Percentiles rank a stretch among this genome's conserved stretches.
Conservation (phyloP, 2,797 vertebrate species). For the Esox lucius region DNA sequence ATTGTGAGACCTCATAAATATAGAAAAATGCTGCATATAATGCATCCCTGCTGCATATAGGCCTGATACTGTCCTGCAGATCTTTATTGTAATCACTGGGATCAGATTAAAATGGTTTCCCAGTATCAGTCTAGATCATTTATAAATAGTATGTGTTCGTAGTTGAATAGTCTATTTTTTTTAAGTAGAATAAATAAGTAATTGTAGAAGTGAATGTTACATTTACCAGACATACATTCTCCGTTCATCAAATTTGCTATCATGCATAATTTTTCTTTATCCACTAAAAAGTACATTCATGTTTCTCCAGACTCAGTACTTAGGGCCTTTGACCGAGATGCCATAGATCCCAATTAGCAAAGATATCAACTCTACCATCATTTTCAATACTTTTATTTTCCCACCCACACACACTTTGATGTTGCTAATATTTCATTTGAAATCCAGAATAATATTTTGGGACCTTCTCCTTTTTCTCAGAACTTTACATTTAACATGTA, state of each 20-base stretch:
- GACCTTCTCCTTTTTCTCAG: constrained; percentile 35
- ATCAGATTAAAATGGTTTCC: not conserved
- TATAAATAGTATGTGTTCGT: not conserved
- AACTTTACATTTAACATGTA: not conserved
- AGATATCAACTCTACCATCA: constrained; percentile 66
- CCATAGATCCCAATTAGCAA: constrained; percentile 69
- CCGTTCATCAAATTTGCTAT: not conserved
- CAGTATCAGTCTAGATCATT: not conserved
- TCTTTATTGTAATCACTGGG: not conserved
- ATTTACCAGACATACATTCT: not conserved
- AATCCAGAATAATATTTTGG: constrained; percentile 67
- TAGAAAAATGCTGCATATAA: constrained; percentile 21
- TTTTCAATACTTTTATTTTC: constrained; percentile 70
- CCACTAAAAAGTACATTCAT: constrained; percentile 17
- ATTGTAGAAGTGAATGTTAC: not conserved
- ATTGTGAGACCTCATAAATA: constrained; percentile 21
- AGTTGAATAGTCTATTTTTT: constrained; percentile 8
- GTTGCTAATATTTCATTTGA: constrained; percentile 63
- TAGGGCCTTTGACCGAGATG: constrained; percentile 56
- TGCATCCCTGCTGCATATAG: not conserved
- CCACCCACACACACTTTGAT: constrained; percentile 66
- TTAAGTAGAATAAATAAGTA: not conserved
- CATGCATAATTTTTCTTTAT: constrained; percentile 14
- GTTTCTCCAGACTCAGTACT: constrained; percentile 24
- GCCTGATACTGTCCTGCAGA: constrained; percentile 3